These are phyloP conservation scores for Tipula lateralis DNA, from an alignment of 2,888 invertebrate genomes.

Conservation along the genomic window DNA sequence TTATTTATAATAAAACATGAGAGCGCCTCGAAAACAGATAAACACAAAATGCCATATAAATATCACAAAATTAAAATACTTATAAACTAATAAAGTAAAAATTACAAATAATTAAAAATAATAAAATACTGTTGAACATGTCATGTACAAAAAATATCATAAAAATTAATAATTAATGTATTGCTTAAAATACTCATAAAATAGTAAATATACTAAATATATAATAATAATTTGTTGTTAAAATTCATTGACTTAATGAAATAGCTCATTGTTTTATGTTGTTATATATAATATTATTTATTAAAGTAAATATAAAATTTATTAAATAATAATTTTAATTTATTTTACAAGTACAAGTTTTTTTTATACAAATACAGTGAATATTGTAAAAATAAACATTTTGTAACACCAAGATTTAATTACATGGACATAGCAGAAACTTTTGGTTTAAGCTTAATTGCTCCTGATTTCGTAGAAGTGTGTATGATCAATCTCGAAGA, in stretches of 20 bases:
- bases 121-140: slow-evolving; percentile 11
- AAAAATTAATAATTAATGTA: neutral
- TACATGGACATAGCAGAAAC: neutral
- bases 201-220: slow-evolving; percentile 19
- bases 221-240: slow-evolving; percentile 25
- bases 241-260: slow-evolving; percentile 28
- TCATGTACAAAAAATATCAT: neutral
- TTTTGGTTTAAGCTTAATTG: too few species aligned
- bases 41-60: neutral
- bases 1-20: neutral
- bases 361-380: neutral
- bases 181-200: slow-evolving; percentile 24
- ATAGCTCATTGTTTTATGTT: slow-evolving; percentile 8
- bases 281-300: neutral
- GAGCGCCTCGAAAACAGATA: neutral
- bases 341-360: neutral
- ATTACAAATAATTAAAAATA: neutral
- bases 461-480: too few species aligned
- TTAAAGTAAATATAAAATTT: neutral
- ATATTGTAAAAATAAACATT: neutral
- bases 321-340: neutral
- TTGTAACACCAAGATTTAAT: neutral
- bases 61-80: neutral
- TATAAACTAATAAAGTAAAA: neutral
- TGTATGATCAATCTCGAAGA: too few species aligned